phyloP scores from a whole-genome alignment of 2,888 invertebrate species.

The Dryocosmus kuriphilus region DNA sequence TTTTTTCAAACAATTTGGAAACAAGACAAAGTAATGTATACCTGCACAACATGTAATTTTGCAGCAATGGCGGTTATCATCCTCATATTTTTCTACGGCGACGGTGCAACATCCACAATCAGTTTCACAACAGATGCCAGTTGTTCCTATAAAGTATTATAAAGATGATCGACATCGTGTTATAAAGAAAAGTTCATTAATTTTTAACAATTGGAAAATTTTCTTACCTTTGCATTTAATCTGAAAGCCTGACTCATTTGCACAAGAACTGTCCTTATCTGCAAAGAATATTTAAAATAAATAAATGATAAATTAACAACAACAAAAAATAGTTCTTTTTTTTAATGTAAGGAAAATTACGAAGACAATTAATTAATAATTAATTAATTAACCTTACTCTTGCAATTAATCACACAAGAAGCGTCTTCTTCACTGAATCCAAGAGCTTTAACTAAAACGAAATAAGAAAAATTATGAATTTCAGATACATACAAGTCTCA shows the following conservation, averaged over 20 bases:
- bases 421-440: not conserved
- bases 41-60: slow-evolving; percentile 10
- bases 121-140: slow-evolving; percentile 1
- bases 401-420: slow-evolving; percentile 4
- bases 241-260: not conserved
- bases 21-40: not conserved
- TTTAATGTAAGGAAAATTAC: not conserved
- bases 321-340: not conserved
- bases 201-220: not conserved
- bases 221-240: not conserved
- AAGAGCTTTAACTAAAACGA: not conserved
- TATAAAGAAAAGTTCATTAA: slow-evolving; percentile 6
- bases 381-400: too few species aligned
- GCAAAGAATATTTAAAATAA: not conserved
- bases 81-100: not conserved
- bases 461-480: not conserved
- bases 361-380: not conserved
- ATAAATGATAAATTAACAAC: not conserved
- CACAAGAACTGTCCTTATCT: not conserved
- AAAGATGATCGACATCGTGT: not conserved
- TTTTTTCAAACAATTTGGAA: not conserved
- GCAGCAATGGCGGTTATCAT: not conserved
- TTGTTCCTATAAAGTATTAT: not conserved
- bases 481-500: not conserved
- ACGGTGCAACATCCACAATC: slow-evolving; percentile 24